Base-by-base conservation (phyloP, 2,113 vertebrate species). In the Notechis scutatus region DNA sequence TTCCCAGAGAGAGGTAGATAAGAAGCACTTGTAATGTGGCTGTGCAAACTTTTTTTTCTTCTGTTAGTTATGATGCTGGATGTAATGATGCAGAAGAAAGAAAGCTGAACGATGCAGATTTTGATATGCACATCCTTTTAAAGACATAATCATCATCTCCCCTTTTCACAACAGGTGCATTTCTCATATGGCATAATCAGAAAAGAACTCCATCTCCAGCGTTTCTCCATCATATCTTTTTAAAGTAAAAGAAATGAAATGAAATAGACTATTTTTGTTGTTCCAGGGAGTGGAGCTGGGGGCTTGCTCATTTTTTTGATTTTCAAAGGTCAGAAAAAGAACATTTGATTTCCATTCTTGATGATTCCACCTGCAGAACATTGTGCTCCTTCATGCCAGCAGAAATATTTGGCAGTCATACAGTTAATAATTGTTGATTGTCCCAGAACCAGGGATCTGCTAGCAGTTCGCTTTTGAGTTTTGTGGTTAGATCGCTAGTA, bases 1-100 rank as follows among this genome's bases (percentile, higher is more conserved):
- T 97, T 98, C 98, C 98, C 98, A 96, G 93, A 96, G 98, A 96
- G 97, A 93, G 93, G 95, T 90, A 42, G 57, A 91, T 45, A 88
- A 88, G 59, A 52, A 64, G 81, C 94, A 85, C 90, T 92, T 45
- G 93, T 86, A 64, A 87, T 0, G 0, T 34, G 91, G 34, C 88
- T 91, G 86, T 96, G 92, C 34, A 95, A 95, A 92, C 5, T 0
- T 69, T 95, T 81, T 88, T 86, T 90, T 1, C 7, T 7, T 23
- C 56, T 57, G 42, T 89, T 39, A 88, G 56, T 56, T 61, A 50
- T 42, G 69, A 42, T 34, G 18, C 69, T 87, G 42, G 88, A 56
- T 54, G 29, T 24, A 54, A 61, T 29, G 59, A 86, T 86, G 21
- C 56, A n/a, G 34, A 59, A 45, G 42, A 57, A 93, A n/a, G 11